Evolutionary conservation across 2,888 invertebrate species (phyloP).

Genomic region (Ichneumoninae sp.): DNA sequence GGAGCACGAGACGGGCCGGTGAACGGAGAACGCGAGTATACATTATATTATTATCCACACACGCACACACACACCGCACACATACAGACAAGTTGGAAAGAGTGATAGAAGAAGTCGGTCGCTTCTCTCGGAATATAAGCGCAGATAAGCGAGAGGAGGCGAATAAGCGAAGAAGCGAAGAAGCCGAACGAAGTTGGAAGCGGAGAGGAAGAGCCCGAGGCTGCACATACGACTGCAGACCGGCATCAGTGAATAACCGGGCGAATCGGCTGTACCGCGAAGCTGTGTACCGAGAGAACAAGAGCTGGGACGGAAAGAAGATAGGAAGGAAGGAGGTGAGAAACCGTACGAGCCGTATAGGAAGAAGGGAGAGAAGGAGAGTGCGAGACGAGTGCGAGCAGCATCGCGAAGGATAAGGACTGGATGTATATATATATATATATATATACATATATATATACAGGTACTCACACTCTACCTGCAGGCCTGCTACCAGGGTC

Average conservation of each 20-base stretch:
- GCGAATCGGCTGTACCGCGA: slow-evolving; percentile 57
- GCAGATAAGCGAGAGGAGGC: slow-evolving; percentile 31
- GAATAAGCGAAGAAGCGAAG: slow-evolving; percentile 43
- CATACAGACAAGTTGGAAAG: not conserved
- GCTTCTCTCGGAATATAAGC: not conserved
- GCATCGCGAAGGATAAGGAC: slow-evolving; percentile 34
- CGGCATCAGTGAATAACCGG: slow-evolving; percentile 60
- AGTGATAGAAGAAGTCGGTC: slow-evolving; percentile 24
- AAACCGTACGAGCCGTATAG: slow-evolving; percentile 12
- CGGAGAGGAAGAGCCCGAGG: slow-evolving; percentile 56
- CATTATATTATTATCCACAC: slow-evolving; percentile 22
- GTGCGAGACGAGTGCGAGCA: slow-evolving; percentile 16
- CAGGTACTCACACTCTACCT: slow-evolving; percentile 27
- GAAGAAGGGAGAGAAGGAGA: slow-evolving; percentile 20
- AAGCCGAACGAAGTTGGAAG: slow-evolving; percentile 50
- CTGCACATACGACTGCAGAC: slow-evolving; percentile 34
- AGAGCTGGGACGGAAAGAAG: slow-evolving; percentile 59
- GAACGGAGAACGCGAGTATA: slow-evolving; percentile 56
- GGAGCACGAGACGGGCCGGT: slow-evolving; percentile 64
- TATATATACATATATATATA: not conserved
- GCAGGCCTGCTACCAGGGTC: slow-evolving; percentile 72
- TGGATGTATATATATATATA: not conserved
- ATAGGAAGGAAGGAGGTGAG: slow-evolving; percentile 52
- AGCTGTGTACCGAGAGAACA: slow-evolving; percentile 52
- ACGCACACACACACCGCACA: slow-evolving; percentile 1